These are phyloP conservation scores for Pseudachorutes palmiensis DNA, from an alignment of 1,140 invertebrate species.

Conservation along the genomic window DNA sequence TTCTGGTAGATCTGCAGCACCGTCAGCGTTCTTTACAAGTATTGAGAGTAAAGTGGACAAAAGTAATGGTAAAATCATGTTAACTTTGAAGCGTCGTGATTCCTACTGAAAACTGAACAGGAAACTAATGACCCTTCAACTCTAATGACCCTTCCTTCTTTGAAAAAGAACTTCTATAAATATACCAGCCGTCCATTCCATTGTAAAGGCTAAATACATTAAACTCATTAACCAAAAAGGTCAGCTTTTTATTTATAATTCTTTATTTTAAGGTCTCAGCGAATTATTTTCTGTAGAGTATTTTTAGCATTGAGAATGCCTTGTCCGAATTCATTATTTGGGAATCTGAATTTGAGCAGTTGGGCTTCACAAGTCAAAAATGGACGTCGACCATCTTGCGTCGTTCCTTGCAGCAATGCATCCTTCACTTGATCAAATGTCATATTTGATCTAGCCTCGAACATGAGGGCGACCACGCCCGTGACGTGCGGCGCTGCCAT, in stretches of 20 bases:
- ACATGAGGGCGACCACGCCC: slow-evolving; percentile 5
- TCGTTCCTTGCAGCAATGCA: not conserved
- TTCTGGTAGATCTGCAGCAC: not conserved
- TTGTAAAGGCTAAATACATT: no score
- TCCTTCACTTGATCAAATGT: not conserved
- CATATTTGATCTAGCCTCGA: not conserved
- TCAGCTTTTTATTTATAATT: not conserved
- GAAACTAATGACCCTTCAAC: no score
- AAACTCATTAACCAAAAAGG: no score
- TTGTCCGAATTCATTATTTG: slow-evolving; percentile 1
- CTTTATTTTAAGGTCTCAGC: not conserved
- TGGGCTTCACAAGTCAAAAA: not conserved
- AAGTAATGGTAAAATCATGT: no score
- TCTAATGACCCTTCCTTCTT: no score
- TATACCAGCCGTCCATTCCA: no score
- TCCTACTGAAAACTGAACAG: no score
- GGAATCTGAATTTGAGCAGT: slow-evolving; percentile 3
- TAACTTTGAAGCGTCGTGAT: no score
- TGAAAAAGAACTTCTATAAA: no score
- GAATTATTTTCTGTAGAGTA: not conserved
- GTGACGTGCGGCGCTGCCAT: slow-evolving; percentile 17
- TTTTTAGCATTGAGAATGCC: slow-evolving; percentile 6
- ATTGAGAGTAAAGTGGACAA: not conserved
- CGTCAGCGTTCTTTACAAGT: not conserved
- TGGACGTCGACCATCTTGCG: not conserved